These are phyloP conservation scores for Cheilosia vulpina DNA, from an alignment of 2,888 invertebrate species.

Conservation along the genomic window DNA sequence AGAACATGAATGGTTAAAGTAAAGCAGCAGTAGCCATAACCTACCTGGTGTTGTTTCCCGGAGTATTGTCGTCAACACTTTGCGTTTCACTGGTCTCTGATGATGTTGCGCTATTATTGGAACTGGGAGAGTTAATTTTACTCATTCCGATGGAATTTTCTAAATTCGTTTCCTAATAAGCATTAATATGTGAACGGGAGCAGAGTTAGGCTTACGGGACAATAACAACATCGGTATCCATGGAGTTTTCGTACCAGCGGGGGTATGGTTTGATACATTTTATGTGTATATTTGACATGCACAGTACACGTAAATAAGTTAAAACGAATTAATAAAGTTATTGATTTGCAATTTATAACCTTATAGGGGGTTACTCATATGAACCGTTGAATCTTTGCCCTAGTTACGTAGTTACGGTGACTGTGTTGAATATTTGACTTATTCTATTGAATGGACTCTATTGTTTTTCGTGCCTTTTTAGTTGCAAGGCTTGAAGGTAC, in stretches of 20 bases:
- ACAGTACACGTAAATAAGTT: neutral
- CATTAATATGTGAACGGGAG: neutral
- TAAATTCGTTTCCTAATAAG: slow-evolving; percentile 1
- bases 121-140: slow-evolving; percentile 68
- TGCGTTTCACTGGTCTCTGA: slow-evolving; percentile 82
- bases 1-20: slow-evolving; percentile 47
- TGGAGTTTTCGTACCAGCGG: slow-evolving; percentile 29
- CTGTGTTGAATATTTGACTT: too few species aligned
- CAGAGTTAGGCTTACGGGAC: neutral
- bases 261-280: neutral
- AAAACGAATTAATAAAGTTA: slow-evolving; percentile 35
- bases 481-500: too few species aligned
- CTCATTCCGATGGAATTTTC: slow-evolving; percentile 55
- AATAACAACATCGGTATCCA: slow-evolving; percentile 57
- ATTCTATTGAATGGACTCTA: too few species aligned
- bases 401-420: too few species aligned
- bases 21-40: neutral
- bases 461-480: too few species aligned
- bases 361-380: too few species aligned
- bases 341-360: slow-evolving; percentile 31
- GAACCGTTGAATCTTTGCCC: too few species aligned
- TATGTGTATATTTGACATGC: neutral
- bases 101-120: slow-evolving; percentile 81
- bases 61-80: slow-evolving; percentile 80
- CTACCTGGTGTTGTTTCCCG: slow-evolving; percentile 57